Evolutionary conservation across 2,113 vertebrate genomes (phyloP).

Genomic region (Tringa solitaria): DNA sequence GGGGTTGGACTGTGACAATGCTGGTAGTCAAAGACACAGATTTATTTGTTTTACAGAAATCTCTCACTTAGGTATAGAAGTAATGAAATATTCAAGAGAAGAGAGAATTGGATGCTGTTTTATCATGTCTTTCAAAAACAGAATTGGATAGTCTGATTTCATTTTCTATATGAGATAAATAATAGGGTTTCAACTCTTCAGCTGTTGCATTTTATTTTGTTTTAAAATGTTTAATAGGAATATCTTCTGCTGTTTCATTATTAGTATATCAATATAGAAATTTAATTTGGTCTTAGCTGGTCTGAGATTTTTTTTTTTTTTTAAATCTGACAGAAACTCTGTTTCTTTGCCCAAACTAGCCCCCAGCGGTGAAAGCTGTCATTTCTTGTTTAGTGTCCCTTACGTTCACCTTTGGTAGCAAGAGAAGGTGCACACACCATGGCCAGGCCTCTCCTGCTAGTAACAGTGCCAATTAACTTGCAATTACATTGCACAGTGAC

Average conservation of each 20-base stretch:
- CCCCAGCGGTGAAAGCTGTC: neutral
- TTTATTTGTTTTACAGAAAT: neutral
- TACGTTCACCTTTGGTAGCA: neutral
- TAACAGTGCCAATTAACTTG: neutral
- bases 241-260: neutral
- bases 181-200: neutral
- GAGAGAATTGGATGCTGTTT: neutral
- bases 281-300: neutral
- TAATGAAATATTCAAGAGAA: neutral
- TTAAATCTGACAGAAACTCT: neutral
- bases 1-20: neutral
- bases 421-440: neutral
- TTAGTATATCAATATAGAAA: neutral
- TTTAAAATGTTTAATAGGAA: neutral
- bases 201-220: neutral
- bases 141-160: neutral
- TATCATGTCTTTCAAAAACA: neutral
- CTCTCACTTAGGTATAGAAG: neutral
- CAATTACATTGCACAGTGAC: neutral
- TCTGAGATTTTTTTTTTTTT: neutral
- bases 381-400: neutral
- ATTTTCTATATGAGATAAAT: neutral
- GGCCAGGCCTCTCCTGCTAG: neutral
- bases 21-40: neutral
- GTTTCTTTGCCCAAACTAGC: neutral